Conservation (phyloP, 2,113 vertebrate genomes). For the Cariama cristata region DNA sequence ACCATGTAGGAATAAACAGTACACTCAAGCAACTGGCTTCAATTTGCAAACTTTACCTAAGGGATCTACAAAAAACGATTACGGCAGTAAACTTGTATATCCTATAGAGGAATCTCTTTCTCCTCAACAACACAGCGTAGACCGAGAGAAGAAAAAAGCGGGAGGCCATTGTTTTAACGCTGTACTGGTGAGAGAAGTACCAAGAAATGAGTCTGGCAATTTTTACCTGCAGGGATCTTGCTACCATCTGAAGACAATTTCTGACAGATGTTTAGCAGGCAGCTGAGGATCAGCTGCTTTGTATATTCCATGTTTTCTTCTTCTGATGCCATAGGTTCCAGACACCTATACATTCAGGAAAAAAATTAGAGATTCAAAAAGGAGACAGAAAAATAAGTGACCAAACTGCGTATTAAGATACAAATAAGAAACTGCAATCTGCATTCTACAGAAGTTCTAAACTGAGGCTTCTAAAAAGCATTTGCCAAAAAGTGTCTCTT, state of each 20-base stretch:
- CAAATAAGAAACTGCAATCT: neutral
- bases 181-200: neutral
- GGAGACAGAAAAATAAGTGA: neutral
- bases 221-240: constrained; percentile 79
- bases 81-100: neutral
- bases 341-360: constrained; percentile 76
- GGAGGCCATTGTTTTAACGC: neutral
- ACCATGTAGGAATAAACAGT: neutral
- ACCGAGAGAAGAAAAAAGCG: neutral
- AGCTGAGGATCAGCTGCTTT: constrained; percentile 93
- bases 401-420: neutral
- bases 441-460: neutral
- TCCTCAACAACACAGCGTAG: neutral
- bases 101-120: neutral
- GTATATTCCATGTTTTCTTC: constrained; percentile 89
- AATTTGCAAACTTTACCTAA: neutral
- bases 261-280: constrained; percentile 88
- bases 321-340: constrained; percentile 77
- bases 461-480: neutral
- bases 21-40: neutral
- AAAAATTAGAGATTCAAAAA: neutral
- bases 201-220: neutral
- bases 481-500: neutral
- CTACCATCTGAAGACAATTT: constrained; percentile 81
- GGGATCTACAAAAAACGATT: neutral